phyloP scores from a whole-genome alignment of 2,797 vertebrate species.

The Prionace glauca region DNA sequence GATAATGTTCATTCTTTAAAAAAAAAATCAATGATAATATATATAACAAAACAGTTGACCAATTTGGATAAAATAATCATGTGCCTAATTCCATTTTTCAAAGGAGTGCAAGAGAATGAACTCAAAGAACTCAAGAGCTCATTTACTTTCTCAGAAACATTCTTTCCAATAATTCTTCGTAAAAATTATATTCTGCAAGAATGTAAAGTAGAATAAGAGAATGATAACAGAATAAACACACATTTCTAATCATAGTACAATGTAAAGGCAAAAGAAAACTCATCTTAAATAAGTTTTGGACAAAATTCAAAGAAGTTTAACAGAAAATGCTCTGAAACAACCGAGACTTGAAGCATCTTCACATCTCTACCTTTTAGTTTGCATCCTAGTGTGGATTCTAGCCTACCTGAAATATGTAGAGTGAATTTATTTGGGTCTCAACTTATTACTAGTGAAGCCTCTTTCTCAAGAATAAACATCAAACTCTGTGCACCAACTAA shows the following conservation, averaged over 20 bases:
- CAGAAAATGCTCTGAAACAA: neutral
- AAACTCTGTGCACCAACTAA: neutral
- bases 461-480: neutral
- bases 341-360: neutral
- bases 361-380: neutral
- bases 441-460: neutral
- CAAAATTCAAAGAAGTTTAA: neutral
- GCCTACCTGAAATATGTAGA: neutral
- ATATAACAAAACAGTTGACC: neutral
- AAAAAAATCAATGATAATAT: neutral
- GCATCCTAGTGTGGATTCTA: neutral
- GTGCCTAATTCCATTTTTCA: slow-evolving; percentile 11
- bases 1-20: neutral
- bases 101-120: neutral
- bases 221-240: neutral
- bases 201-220: neutral
- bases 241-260: neutral
- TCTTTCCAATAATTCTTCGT: slow-evolving; percentile 7
- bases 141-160: neutral
- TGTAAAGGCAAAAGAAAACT: neutral
- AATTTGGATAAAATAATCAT: slow-evolving; percentile 21
- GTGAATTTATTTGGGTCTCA: neutral
- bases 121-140: neutral
- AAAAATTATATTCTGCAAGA: slow-evolving; percentile 20
- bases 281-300: neutral